Base-by-base conservation (phyloP, 1,140 invertebrate species). In the Heliconius eleuchia region DNA sequence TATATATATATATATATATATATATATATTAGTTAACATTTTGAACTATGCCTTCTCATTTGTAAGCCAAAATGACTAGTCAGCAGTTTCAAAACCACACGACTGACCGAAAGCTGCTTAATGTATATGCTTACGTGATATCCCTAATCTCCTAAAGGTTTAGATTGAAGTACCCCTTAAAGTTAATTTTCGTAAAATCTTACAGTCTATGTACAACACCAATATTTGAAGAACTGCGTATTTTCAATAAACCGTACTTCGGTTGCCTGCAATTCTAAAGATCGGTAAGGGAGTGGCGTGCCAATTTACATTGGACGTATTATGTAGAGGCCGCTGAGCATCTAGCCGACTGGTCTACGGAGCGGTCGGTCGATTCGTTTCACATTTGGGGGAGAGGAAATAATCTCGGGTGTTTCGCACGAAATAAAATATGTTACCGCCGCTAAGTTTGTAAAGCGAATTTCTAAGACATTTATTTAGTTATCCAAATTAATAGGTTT, bases 141-240 rank as follows among this genome's bases (percentile, higher is more conserved):
- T 84, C 83, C 84, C 83, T 90, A 90, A 90, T 89, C 87, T 87
- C 79, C 84, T 86, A 87, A 90, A 89, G 88, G 89, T 87, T 89
- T 88, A 89, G 80, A 89, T 91, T 89, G 88, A 85, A 90, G 89
- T 90, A 83, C 85, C 85, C 88, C 88, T 88, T 91, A 88, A 89
- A 91, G 87, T 89, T 90, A 92, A 92, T 91, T 92, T 92, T 90
- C 89, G 85, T 91, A 90, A 92, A 91, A 90, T 91, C 91, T 89
- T 91, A 90, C 85, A 72, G 80, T 83, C 79, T 78, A 73, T 66
- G 76, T 80, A 60, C 77, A 79, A 50, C 71, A 76, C 84, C 76
- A 82, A 66, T 39, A 52, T 76, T 27, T 77, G n/a, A 73, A 78
- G 83, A 83, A 55, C 83, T 80, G 74, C 80, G 79, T 77, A 80